Base-by-base conservation (phyloP, 2,113 vertebrate species). In the Mormyrus lacerda region DNA sequence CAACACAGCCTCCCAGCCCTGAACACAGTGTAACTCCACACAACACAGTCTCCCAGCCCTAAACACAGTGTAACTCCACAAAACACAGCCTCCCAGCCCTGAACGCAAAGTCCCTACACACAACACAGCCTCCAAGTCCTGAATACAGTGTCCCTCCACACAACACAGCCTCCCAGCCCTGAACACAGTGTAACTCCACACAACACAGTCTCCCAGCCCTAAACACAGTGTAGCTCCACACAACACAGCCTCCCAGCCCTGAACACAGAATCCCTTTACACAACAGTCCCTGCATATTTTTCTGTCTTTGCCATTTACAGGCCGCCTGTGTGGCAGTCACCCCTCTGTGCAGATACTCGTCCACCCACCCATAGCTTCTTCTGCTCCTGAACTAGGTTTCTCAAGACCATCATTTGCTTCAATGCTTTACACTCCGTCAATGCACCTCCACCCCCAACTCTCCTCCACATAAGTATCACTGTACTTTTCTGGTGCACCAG, bases 371-470 rank as follows among this genome's bases (percentile, higher is more conserved):
- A 39, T 6, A 39, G 61, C 24, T 10, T 65, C 69, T 31, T 39
- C 69, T 35, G 11, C 11, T 47, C 24, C 39, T 84, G 19, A 84
- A 24, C 31, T n/a, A 27, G 44, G 11, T 85, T 85, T 47, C 11
- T 48, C 21, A n/a, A 17, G 35, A 42, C 31, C 35, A 47, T 85
- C 24, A 15, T 27, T n/a, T 48, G 27, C 35, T 45, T 35, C 83
- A 55, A 9, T 31, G 79, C 45, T 44, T 55, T 44, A 89, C 31
- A n/a, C 65, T 17, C 45, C 31, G 3, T 15, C 85, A 87, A 31
- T 50, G 35, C 3, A 21, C 55, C 90, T 90, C 93, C 93, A 91
- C 91, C 24, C 55, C 35, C 53, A 31, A 45, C 55, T 39, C 21
- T n/a, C 3, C 45, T 44, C 10, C 48, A 86, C 47, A 31, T 35